These are phyloP conservation scores for Trichechus manatus DNA, from an alignment of 2,113 vertebrate genomes.

Conservation along the genomic window DNA sequence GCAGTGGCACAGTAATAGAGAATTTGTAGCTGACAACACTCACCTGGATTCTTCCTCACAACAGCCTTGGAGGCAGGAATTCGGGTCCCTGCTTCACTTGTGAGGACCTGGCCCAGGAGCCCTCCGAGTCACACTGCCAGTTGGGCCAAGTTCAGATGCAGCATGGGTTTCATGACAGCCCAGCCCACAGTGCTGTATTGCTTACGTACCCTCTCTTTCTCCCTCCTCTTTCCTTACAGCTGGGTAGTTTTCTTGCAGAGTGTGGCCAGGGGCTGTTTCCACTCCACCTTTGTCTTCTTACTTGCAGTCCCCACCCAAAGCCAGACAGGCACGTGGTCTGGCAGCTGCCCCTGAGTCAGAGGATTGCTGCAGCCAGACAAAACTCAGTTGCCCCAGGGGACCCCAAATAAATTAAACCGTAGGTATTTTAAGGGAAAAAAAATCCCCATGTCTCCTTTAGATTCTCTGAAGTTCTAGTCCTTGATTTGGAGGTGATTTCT, in stretches of 20 bases:
- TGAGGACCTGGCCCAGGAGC: neutral
- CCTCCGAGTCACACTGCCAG: neutral
- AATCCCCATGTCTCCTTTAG: neutral
- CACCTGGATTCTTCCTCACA: neutral
- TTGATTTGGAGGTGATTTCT: neutral
- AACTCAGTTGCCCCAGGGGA: neutral
- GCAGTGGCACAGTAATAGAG: neutral
- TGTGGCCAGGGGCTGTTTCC: neutral
- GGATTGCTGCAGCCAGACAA: neutral
- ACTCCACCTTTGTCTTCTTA: neutral
- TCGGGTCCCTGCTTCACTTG: neutral
- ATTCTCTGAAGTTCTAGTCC: neutral
- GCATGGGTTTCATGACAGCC: neutral
- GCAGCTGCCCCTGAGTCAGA: slow-evolving; percentile 4
- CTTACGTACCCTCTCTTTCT: neutral
- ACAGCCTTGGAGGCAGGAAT: neutral
- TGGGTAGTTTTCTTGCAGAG: neutral
- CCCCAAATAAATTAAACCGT: neutral
- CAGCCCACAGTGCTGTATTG: neutral
- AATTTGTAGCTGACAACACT: neutral
- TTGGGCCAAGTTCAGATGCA: neutral
- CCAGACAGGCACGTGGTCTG: neutral
- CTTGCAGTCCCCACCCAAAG: neutral
- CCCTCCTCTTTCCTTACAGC: neutral
- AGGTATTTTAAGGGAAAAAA: neutral